phyloP scores from a whole-genome alignment of 2,888 invertebrate genomes.

The Diplolepis rosae region DNA sequence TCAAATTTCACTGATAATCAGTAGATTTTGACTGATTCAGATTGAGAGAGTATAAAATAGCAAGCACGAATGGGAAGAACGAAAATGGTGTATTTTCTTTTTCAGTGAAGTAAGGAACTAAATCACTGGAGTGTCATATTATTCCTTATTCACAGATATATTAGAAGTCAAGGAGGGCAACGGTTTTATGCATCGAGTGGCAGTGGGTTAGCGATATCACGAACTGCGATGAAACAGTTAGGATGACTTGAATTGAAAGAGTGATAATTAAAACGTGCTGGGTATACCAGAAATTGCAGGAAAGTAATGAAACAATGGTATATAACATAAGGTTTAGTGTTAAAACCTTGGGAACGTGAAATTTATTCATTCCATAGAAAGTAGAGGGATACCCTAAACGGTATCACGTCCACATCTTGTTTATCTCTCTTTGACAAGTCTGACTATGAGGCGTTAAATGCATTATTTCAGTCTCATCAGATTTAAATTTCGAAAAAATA shows the following conservation, averaged over 20 bases:
- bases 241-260: neutral
- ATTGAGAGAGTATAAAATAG: no score
- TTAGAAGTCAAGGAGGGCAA: neutral
- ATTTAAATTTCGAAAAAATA: no score
- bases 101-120: neutral
- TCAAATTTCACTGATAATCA: no score
- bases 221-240: neutral
- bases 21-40: no score
- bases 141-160: conserved; percentile 6
- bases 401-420: neutral
- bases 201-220: conserved; percentile 2
- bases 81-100: neutral
- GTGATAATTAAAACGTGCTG: conserved; percentile 13
- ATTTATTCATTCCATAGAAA: conserved; percentile 4
- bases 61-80: neutral
- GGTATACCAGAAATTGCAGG: neutral
- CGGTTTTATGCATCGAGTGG: conserved; percentile 3
- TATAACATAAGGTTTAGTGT: neutral
- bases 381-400: neutral
- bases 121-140: conserved; percentile 16
- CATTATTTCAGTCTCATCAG: no score
- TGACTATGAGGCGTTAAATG: no score
- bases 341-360: conserved; percentile 19
- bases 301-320: neutral
- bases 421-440: no score